phyloP scores from a whole-genome alignment of 2,888 invertebrate genomes.

The Hydriomena furcata region DNA sequence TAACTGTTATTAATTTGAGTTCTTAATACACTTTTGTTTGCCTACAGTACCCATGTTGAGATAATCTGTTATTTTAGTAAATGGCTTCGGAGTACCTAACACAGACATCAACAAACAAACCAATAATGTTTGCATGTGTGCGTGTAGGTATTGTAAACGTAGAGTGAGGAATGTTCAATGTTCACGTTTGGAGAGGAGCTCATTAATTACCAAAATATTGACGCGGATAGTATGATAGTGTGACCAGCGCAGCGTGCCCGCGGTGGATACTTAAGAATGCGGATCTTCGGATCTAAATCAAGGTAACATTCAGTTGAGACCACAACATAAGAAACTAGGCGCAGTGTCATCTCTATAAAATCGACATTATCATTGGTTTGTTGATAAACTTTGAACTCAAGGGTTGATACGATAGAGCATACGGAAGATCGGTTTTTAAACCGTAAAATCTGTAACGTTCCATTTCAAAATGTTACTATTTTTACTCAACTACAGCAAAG shows the following conservation, averaged over 20 bases:
- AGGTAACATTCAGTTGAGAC: slow-evolving; percentile 65
- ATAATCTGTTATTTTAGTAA: no score
- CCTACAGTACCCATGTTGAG: no score
- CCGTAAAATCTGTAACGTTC: not conserved
- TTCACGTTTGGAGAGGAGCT: slow-evolving; percentile 51
- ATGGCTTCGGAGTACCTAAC: not conserved
- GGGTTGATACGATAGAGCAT: not conserved
- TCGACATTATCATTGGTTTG: slow-evolving; percentile 27
- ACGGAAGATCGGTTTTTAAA: slow-evolving; percentile 10
- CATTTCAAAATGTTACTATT: not conserved
- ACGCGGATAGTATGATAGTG: slow-evolving; percentile 58
- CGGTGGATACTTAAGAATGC: slow-evolving; percentile 76
- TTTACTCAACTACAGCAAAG: no score
- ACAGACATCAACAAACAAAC: slow-evolving; percentile 32
- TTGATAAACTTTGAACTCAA: slow-evolving; percentile 18
- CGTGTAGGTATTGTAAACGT: slow-evolving; percentile 39
- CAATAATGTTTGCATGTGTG: slow-evolving; percentile 23
- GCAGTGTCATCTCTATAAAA: slow-evolving; percentile 43
- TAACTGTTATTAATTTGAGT: slow-evolving; percentile 25
- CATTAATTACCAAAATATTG: slow-evolving; percentile 80
- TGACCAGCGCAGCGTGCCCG: slow-evolving; percentile 67
- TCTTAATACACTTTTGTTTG: no score
- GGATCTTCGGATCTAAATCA: slow-evolving; percentile 77
- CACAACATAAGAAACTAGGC: slow-evolving; percentile 30
- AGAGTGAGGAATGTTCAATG: slow-evolving; percentile 52